Evolutionary conservation across 2,888 invertebrate species (phyloP), one percentile per base, ranked within the genome.

Genomic region (Mythimna vitellina): DNA sequence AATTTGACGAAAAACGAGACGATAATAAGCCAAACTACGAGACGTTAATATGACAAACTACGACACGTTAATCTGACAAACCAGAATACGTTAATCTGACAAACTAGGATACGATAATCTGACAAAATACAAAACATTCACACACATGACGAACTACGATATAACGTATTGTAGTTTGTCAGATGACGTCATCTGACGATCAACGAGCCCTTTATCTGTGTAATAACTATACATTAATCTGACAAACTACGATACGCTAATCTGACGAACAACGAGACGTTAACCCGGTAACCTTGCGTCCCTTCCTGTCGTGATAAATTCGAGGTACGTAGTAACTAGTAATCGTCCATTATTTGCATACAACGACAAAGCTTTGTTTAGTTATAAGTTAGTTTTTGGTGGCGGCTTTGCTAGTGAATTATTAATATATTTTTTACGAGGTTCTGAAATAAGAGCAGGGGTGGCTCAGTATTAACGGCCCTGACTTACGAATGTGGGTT

Each of bases 341-440:
- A 64, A 66, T 35, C 10, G 20, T 42, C 20, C 32, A 25, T 54
- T 70, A 71, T 82, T 83, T 63, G 76, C 78, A 83, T 83, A 81
- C 58, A 72, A 72, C 63, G 57, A 69, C 67, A 64, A 14, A 32
- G 38, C 81, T 71, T 77, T 71, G 71, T 81, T 69, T 70, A 65
- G 63, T 64, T 68, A 68, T 65, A 75, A 35, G 32, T 38, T 65
- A 54, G 29, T 12, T 17, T 64, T 53, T 1, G 9, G 1, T 3
- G 0, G 14, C 35, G 66, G 71, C 38, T 76, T 70, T 72, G 53
- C 63, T 72, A 69, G 64, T 25, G 12, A 29, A 4, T 22, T 57
- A 25, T 68, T 32, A 22, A 29, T 10, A 9, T 46, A 4, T 29
- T 12, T 53, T 53, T 53, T 1, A 53, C 10, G 22, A 29, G 7